phyloP scores from a whole-genome alignment of 2,797 vertebrate genomes.

The Pipistrellus nathusii region DNA sequence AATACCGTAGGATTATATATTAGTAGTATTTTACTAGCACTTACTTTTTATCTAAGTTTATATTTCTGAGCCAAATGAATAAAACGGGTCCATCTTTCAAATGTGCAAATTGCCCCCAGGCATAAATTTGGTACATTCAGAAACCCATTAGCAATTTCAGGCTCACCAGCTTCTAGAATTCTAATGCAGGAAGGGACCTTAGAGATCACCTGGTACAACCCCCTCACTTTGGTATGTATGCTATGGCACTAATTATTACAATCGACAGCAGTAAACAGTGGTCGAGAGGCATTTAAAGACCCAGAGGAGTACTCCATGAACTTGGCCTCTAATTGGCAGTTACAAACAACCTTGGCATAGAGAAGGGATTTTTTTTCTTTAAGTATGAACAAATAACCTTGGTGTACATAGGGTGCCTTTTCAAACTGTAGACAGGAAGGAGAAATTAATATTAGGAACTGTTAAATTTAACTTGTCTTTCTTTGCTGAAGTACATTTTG shows the following conservation, averaged over 20 bases:
- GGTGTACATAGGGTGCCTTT: not conserved
- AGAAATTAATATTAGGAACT: constrained; percentile 4
- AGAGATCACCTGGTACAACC: not conserved
- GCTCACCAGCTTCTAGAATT: constrained; percentile 58
- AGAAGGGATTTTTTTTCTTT: not conserved
- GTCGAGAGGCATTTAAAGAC: constrained; percentile 35
- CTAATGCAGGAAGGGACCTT: constrained; percentile 40
- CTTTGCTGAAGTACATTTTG: not conserved
- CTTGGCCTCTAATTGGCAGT: constrained; percentile 66
- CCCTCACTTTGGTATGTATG: constrained; percentile 68
- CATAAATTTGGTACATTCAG: constrained; percentile 51
- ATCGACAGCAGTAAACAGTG: constrained; percentile 10
- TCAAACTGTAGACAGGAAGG: not conserved
- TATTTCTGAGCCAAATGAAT: constrained; percentile 65
- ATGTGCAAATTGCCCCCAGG: constrained; percentile 50
- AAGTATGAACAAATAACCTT: constrained; percentile 47
- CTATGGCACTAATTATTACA: constrained; percentile 65
- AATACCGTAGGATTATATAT: not conserved
- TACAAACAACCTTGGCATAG: constrained; percentile 54
- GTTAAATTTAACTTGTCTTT: not conserved
- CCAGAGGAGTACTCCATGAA: not conserved
- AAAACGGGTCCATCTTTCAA: constrained; percentile 50
- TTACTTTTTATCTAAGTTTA: constrained; percentile 25
- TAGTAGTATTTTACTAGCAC: not conserved
- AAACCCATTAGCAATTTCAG: constrained; percentile 58